These are phyloP conservation scores for Sinosuthora webbiana DNA, from an alignment of 2,113 vertebrate species.

Conservation along the genomic window DNA sequence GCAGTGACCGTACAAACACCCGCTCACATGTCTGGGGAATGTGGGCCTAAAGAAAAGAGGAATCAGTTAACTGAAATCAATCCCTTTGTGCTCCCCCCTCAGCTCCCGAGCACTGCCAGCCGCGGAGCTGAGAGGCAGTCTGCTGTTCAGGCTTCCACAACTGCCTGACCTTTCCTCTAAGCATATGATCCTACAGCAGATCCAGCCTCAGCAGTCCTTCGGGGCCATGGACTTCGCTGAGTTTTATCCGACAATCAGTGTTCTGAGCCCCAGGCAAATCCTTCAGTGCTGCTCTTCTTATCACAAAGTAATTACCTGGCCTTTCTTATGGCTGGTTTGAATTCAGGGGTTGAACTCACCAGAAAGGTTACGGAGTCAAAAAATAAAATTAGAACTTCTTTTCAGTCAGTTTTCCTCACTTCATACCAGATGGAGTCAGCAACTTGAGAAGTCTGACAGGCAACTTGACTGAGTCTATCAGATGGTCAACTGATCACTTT, in stretches of 20 bases:
- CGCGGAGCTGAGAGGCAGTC: background rate
- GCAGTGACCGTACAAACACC: background rate
- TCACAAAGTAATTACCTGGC: conserved; percentile 29
- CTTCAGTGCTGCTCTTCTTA: conserved; percentile 29
- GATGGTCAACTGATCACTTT: conserved; percentile 9
- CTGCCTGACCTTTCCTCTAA: conserved; percentile 53
- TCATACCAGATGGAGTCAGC: background rate
- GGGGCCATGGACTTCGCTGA: background rate
- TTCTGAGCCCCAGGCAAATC: conserved; percentile 41
- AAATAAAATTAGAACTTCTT: conserved; percentile 5
- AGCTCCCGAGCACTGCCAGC: background rate
- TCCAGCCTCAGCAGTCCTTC: background rate
- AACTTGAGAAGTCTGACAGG: background rate
- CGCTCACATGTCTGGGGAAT: background rate
- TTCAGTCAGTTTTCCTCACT: background rate
- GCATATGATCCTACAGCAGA: conserved; percentile 12
- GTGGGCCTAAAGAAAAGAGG: background rate
- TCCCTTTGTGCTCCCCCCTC: background rate
- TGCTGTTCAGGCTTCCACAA: background rate
- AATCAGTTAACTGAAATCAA: background rate
- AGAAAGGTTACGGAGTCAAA: conserved; percentile 45
- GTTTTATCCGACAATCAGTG: background rate
- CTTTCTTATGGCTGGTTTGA: background rate
- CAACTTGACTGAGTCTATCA: background rate
- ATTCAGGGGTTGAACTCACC: background rate